Percentiles rank a stretch among this genome's conserved stretches.
Conservation (phyloP, 2,797 vertebrate genomes). For the Echiichthys vipera region DNA sequence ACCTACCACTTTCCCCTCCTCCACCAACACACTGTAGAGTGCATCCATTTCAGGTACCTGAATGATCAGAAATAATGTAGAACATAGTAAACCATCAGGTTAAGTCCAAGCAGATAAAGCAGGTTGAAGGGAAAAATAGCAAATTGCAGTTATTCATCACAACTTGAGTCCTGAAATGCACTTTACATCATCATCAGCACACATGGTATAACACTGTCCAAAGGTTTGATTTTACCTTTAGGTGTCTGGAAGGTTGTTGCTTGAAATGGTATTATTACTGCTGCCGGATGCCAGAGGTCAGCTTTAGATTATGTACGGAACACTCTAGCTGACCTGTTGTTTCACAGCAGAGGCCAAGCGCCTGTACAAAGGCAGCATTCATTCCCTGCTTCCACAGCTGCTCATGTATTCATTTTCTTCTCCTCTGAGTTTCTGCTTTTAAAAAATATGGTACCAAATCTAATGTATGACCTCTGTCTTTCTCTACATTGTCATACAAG, state of each 20-base stretch:
- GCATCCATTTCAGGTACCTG: background rate
- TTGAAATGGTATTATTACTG: slow-evolving; percentile 36
- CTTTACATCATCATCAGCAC: slow-evolving; percentile 12
- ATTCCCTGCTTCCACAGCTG: slow-evolving; percentile 43
- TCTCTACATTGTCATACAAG: slow-evolving; percentile 17
- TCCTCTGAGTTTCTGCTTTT: slow-evolving; percentile 57
- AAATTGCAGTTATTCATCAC: slow-evolving; percentile 32
- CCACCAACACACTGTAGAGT: slow-evolving; percentile 6
- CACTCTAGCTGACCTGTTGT: slow-evolving; percentile 42
- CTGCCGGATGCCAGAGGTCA: slow-evolving; percentile 46
- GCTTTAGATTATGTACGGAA: slow-evolving; percentile 37
- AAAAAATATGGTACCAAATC: slow-evolving; percentile 54
- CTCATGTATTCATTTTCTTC: slow-evolving; percentile 32
- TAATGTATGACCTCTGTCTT: slow-evolving; percentile 47
- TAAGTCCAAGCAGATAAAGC: background rate
- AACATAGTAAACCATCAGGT: background rate
- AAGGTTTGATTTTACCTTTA: slow-evolving; percentile 45
- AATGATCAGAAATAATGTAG: background rate
- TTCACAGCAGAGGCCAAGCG: slow-evolving; percentile 48
- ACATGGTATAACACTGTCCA: slow-evolving; percentile 1
- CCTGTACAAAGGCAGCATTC: slow-evolving; percentile 52
- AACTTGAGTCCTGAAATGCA: slow-evolving; percentile 29
- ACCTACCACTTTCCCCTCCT: slow-evolving; percentile 5
- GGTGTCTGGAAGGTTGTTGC: slow-evolving; percentile 52
- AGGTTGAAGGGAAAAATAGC: background rate